Conservation (phyloP, 2,888 invertebrate species). For the Invenusta paracnida region DNA sequence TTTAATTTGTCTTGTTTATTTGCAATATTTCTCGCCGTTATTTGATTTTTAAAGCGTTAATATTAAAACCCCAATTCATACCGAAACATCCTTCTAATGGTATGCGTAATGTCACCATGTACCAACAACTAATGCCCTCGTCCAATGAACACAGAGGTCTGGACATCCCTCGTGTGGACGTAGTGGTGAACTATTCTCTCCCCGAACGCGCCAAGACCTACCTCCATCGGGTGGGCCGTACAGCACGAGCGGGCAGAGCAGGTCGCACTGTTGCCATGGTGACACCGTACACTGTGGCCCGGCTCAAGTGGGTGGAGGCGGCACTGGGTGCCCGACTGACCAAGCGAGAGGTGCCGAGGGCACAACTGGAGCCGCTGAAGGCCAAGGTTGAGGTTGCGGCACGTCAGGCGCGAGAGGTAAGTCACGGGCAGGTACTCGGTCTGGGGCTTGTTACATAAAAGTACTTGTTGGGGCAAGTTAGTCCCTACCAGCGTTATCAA, state of each 20-base stretch:
- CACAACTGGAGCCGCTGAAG: not conserved
- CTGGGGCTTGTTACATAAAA: no score
- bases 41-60: no score
- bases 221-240: constrained; percentile 36
- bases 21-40: no score
- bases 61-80: no score
- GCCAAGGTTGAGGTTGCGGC: not conserved
- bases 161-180: constrained; percentile 34
- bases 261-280: constrained; percentile 4
- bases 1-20: no score
- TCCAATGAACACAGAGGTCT: constrained; percentile 34
- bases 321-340: not conserved
- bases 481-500: no score
- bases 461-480: no score
- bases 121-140: no score
- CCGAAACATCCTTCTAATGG: no score
- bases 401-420: not conserved
- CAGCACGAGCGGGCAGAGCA: constrained; percentile 24
- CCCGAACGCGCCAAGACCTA: constrained; percentile 34
- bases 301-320: not conserved
- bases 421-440: not conserved
- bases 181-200: constrained; percentile 34
- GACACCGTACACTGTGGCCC: constrained; percentile 21
- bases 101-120: no score
- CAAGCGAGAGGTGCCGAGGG: not conserved